A percentile compares a stretch with the other conserved stretches of the same genome.
Evolutionary conservation across 2,113 vertebrate genomes (phyloP).

Genomic region (Oryzias celebensis): DNA sequence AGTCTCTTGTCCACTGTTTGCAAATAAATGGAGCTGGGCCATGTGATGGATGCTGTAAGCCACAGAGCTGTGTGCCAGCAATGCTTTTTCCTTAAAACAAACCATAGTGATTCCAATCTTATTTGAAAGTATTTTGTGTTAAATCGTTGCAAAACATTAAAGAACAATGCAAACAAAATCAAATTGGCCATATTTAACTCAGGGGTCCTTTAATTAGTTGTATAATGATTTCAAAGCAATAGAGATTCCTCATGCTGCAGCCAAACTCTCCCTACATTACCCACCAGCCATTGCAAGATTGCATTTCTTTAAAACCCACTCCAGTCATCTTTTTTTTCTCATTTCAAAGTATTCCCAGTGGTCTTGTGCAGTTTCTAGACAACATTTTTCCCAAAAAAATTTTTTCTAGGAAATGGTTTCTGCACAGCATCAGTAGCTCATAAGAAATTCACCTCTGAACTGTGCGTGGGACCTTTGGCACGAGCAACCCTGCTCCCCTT

Average conservation of each 20-base stretch:
- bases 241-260: constrained; percentile 34
- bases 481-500: too few species aligned
- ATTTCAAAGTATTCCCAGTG: too few species aligned
- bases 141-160: background rate
- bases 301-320: constrained; percentile 43
- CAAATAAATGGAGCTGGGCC: constrained; percentile 49
- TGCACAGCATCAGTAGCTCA: too few species aligned
- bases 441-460: too few species aligned
- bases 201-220: constrained; percentile 1
- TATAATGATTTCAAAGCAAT: constrained; percentile 31
- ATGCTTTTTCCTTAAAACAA: constrained; percentile 9
- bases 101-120: background rate
- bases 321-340: too few species aligned
- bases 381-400: too few species aligned
- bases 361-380: too few species aligned
- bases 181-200: background rate
- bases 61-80: constrained; percentile 18
- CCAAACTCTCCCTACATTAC: constrained; percentile 41
- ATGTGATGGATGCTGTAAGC: constrained; percentile 55
- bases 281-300: constrained; percentile 55
- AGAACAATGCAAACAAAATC: background rate
- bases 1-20: constrained; percentile 55
- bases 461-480: too few species aligned
- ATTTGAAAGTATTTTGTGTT: background rate
- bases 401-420: too few species aligned